Evolutionary conservation across 2,113 vertebrate species (phyloP), one percentile per base, ranked within the genome.

Genomic region (Lycocorax pyrrhopterus): DNA sequence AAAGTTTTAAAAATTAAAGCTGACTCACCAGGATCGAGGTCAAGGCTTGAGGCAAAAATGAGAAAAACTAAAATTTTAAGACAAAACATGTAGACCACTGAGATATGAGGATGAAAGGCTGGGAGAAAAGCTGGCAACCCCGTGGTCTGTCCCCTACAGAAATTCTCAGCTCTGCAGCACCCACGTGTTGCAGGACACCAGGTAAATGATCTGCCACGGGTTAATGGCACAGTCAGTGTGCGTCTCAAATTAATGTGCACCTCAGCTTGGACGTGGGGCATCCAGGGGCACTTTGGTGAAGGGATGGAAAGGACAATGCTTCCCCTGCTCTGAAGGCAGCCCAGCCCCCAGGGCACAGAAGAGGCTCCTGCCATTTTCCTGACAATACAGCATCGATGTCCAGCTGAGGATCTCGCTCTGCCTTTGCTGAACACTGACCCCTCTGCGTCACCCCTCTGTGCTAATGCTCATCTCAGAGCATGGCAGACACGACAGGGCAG

Each of bases 141-240:
- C 20, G 32, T 19, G 33, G 39, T 25, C 60, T 32, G 47, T 62
- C 17, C 35, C 39, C 21, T 51, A 8, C 14, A 56, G 43, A 77
- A 84, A 62, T 41, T 47, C 53, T 78, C 64, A 58, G 59, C 20
- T 63, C 67, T 67, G 72, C 18, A 47, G 53, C 25, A 39, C 3
- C 33, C 47, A 53, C 0, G 0, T 12, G 4, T 3, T 49, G 72
- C 73, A 69, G n/a, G 32, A 66, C 21, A 44, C 4, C 37, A 53
- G 37, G 51, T 62, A 60, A 55, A 35, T 5, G 23, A 84, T 32
- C 16, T 46, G 44, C 35, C 3, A 10, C 0, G 5, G 58, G 35
- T 22, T 59, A 76, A 72, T 4, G 43, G 26, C 29, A 87, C 37
- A 64, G 59, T 19, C 27, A 35, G 33, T 0, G 16, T 27, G 43